Conservation (phyloP, 2,888 invertebrate genomes). For the Patella ulyssiponensis region DNA sequence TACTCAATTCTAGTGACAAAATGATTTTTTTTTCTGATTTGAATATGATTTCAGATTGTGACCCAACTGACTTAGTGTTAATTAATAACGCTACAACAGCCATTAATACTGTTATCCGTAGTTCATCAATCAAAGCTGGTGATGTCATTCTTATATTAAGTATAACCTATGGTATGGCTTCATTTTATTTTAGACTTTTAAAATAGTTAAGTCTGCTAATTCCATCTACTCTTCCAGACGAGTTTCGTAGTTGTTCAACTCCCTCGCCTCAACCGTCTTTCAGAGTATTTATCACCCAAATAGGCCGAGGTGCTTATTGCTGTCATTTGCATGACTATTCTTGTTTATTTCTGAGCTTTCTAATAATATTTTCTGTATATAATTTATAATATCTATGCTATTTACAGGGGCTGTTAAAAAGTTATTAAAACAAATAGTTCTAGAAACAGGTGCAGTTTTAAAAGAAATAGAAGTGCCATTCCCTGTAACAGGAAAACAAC, state of each 20-base stretch:
- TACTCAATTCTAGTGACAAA: neutral
- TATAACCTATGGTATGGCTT: constrained; percentile 60
- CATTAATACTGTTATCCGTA: constrained; percentile 59
- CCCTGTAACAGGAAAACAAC: constrained; percentile 49
- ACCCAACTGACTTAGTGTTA: constrained; percentile 60
- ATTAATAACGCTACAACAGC: constrained; percentile 67
- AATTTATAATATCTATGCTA: neutral
- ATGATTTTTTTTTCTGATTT: neutral
- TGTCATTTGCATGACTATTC: no score
- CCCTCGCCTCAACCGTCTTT: no score
- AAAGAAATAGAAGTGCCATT: constrained; percentile 54
- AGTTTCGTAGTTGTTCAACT: no score
- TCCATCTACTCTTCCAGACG: no score
- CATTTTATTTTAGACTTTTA: no score
- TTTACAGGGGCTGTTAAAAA: constrained; percentile 65
- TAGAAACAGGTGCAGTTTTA: constrained; percentile 54
- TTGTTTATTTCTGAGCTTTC: no score
- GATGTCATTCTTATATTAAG: constrained; percentile 57
- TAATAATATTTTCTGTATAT: neutral
- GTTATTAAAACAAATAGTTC: constrained; percentile 54
- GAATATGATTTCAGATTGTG: constrained; percentile 52
- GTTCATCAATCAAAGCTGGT: constrained; percentile 47
- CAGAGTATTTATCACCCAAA: no score
- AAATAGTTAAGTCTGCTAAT: no score
- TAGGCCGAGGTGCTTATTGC: no score